Base-by-base conservation (phyloP, 2,888 invertebrate species). In the Trileptium ribeirensis region DNA sequence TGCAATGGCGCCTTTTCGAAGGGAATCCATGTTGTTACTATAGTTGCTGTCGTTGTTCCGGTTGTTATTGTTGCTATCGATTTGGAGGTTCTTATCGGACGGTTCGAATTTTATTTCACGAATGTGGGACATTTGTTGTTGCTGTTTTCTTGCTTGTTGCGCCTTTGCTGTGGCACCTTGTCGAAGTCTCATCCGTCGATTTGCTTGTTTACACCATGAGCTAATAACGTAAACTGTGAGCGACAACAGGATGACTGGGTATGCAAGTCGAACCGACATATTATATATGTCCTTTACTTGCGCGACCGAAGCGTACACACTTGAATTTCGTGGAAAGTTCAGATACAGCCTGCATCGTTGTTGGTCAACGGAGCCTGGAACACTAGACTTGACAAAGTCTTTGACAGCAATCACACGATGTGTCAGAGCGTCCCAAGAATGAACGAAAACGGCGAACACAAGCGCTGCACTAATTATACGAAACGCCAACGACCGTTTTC, bases 351-450 rank as follows among this genome's bases (percentile, higher is more conserved):
- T n/a, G n/a, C n/a, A n/a, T n/a, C n/a, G n/a, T n/a, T n/a, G n/a
- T n/a, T n/a, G n/a, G n/a, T n/a, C n/a, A n/a, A n/a, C n/a, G 8
- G 24, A 15, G 24, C 51, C 51, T 51, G 51, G 51, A 51, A 51
- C 8, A 51, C 51, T 15, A 24, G 8, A 51, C 36, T 75, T 36
- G 24, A 15, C 33, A 36, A 75, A 75, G n/a, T n/a, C n/a, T n/a
- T n/a, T n/a, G n/a, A n/a, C n/a, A n/a, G n/a, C n/a, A n/a, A n/a
- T n/a, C n/a, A n/a, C n/a, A n/a, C n/a, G n/a, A n/a, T n/a, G n/a
- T n/a, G n/a, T n/a, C 77, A 36, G 36, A 34, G 77, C 77, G n/a
- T 75, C 77, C 77, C 77, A 75, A 8, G 77, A 75, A 38, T 75
- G 77, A 24, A 75, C 38, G 8, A 75, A 2, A 3, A 36, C 15